Evolutionary conservation across 2,797 vertebrate species (phyloP), one percentile per base, ranked within the genome.

Genomic region (Ambastaia sidthimunki): DNA sequence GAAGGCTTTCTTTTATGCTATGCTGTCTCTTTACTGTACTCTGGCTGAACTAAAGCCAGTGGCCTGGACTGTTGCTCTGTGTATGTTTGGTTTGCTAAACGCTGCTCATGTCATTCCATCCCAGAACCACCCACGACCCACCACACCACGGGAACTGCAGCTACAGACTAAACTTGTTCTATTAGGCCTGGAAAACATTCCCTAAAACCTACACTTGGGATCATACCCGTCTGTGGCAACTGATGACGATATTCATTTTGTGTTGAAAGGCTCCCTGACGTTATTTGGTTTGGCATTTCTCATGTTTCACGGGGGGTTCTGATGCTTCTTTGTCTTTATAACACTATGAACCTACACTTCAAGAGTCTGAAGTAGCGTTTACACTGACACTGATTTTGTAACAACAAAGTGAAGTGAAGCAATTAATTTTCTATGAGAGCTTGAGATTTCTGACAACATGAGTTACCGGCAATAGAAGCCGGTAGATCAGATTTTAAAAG

Each of bases 101-200:
- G 74, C 73, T 65, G 48, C 74, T 59, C 74, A 67, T 44, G 62
- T 83, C 23, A 12, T 65, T 62, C 31, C 76, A 67, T 62, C 76
- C 52, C 23, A 62, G 23, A 13, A n/a, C 69, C 76, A 59, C 54
- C 70, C 70, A 44, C 41, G 25, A 60, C 34, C 19, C 31, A 71
- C 48, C 15, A 52, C 19, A 77, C 59, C 59, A 73, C 9, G 34
- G 28, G 4, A 59, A 37, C 44, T 73, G 41, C 55, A 66, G 34
- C 47, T 78, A 60, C 28, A 78, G 69, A 73, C 69, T 73, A 25
- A 65, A 72, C 23, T 44, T 52, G 23, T 37, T 54, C 70, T 52
- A 59, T 68, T 60, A 73, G 13, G 23, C 28, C 21, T 67, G 15
- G 21, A 52, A 54, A 78, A 74, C 71, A 65, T 25, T 28, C 9